phyloP scores from a whole-genome alignment of 2,113 vertebrate species.

The Vidua macroura region DNA sequence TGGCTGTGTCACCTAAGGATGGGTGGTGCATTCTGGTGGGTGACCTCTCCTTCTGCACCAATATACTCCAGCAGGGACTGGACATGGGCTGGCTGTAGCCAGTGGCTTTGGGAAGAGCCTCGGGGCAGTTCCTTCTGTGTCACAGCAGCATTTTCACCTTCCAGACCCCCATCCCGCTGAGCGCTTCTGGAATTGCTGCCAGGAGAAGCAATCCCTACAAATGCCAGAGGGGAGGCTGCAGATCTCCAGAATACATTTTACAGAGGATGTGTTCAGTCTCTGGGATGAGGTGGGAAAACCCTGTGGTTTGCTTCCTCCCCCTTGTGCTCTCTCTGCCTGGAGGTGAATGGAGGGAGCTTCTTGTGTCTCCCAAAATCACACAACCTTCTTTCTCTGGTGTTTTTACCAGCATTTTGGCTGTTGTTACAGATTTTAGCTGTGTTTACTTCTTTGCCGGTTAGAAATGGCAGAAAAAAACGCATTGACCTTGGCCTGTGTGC shows the following conservation, averaged over 20 bases:
- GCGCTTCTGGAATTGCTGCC: not conserved
- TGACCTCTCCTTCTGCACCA: not conserved
- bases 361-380: not conserved
- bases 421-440: conserved; percentile 17
- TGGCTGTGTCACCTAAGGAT: not conserved
- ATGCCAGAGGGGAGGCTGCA: not conserved
- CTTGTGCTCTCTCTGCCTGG: not conserved
- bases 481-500: conserved; percentile 60
- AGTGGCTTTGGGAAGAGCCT: not conserved
- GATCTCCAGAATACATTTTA: not conserved
- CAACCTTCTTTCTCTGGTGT: not conserved
- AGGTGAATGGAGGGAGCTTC: not conserved
- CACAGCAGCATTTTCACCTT: not conserved
- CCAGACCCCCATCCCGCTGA: fast-evolving
- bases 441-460: conserved; percentile 1
- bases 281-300: not conserved
- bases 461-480: conserved; percentile 24
- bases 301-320: not conserved
- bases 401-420: not conserved
- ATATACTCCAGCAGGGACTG: not conserved
- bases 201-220: not conserved
- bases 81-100: not conserved
- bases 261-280: not conserved
- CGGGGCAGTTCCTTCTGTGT: fast-evolving
- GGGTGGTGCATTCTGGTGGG: not conserved